These are phyloP conservation scores for Cryptoprocta ferox DNA, from an alignment of 2,797 vertebrate species.

Conservation along the genomic window DNA sequence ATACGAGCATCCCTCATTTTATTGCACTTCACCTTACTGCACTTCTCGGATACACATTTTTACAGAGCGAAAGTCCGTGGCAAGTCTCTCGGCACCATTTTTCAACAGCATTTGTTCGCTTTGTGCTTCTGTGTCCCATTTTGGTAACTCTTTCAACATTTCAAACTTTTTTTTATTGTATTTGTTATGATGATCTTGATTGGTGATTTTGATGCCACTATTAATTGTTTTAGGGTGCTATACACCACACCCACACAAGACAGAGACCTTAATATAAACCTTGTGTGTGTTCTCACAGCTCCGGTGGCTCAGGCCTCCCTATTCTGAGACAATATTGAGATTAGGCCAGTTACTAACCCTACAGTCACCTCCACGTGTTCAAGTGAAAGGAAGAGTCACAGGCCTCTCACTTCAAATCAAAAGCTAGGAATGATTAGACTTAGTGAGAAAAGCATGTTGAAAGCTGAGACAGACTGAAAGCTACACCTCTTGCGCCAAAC, in stretches of 20 bases:
- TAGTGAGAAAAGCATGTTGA: not conserved
- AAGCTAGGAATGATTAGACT: not conserved
- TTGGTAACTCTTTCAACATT: not conserved
- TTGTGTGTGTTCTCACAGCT: not conserved
- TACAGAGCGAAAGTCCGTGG: fast-evolving
- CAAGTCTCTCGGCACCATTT: not conserved
- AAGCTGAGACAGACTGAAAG: not conserved
- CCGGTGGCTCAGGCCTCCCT: not conserved
- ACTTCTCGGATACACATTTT: not conserved
- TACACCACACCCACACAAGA: not conserved
- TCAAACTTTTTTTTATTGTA: not conserved
- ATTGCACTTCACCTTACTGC: no score
- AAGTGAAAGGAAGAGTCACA: not conserved
- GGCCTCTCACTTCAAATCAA: not conserved
- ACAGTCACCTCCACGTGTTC: not conserved
- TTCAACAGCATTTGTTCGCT: not conserved
- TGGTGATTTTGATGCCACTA: not conserved
- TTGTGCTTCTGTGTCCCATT: not conserved
- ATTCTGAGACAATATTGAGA: not conserved
- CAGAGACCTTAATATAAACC: not conserved
- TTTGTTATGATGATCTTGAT: not conserved
- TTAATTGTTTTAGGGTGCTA: not conserved
- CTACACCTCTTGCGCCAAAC: not conserved
- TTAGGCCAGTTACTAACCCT: not conserved
- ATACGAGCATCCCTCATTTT: not conserved